Evolutionary conservation across 2,888 invertebrate species (phyloP).

Genomic region (Lasioglossum oenotherae): DNA sequence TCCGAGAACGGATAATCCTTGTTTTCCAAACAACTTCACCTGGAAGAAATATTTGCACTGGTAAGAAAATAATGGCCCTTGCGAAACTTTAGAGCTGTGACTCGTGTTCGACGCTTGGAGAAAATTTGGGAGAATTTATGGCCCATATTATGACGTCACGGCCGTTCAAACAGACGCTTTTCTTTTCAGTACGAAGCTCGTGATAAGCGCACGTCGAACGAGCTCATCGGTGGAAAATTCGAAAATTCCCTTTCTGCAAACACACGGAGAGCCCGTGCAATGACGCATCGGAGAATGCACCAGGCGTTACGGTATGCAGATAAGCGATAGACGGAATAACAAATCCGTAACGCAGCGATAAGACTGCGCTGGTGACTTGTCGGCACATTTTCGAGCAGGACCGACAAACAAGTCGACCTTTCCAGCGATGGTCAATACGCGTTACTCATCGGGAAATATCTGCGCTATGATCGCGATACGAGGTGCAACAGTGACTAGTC

Average conservation of each 20-base stretch:
- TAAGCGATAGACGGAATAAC: slow-evolving; percentile 62
- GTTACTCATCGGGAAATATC: slow-evolving; percentile 24
- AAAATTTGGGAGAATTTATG: neutral
- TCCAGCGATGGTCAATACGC: slow-evolving; percentile 21
- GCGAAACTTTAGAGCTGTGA: too few relatives aligned
- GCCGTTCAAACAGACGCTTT: neutral
- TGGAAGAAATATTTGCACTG: neutral
- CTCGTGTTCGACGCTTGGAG: neutral
- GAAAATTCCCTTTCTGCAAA: slow-evolving; percentile 35
- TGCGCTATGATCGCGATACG: neutral
- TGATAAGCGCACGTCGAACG: neutral
- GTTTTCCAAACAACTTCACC: neutral
- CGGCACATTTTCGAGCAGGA: slow-evolving; percentile 27
- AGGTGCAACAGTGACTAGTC: neutral
- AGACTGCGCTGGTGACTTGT: slow-evolving; percentile 44
- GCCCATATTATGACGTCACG: neutral
- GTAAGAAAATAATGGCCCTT: too few relatives aligned
- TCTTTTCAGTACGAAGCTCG: neutral
- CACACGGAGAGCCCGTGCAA: neutral
- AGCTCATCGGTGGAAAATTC: slow-evolving; percentile 42
- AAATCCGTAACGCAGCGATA: slow-evolving; percentile 61
- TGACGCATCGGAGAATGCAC: slow-evolving; percentile 57
- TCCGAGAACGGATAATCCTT: neutral
- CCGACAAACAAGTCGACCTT: slow-evolving; percentile 34
- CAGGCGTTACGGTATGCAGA: slow-evolving; percentile 55